These are phyloP conservation scores for Mormyrops attenuatus DNA, from an alignment of 2,797 vertebrate genomes.

Conservation along the genomic window DNA sequence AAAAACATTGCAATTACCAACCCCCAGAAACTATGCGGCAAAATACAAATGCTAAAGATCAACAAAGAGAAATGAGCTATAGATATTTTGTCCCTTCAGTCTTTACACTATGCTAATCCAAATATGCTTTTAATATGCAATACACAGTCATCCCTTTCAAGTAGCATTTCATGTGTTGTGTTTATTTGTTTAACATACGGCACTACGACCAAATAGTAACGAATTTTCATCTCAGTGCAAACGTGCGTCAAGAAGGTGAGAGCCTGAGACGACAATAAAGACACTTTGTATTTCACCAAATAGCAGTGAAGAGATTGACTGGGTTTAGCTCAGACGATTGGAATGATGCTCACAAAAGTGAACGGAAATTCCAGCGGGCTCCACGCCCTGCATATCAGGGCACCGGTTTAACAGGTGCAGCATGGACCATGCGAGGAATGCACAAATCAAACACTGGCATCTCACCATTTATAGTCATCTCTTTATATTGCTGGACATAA, in stretches of 20 bases:
- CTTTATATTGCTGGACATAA: not conserved
- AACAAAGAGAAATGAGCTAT: not conserved
- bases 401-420: constrained; percentile 10
- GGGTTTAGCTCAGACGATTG: not conserved
- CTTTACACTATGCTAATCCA: not conserved
- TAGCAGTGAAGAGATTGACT: not conserved
- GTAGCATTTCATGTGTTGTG: not conserved
- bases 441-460: not conserved
- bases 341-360: constrained; percentile 2
- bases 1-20: not conserved
- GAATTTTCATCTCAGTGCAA: not conserved
- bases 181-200: not conserved
- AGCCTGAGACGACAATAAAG: not conserved
- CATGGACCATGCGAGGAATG: not conserved
- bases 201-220: not conserved
- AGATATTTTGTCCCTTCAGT: not conserved
- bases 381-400: constrained; percentile 4
- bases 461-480: not conserved
- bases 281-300: not conserved
- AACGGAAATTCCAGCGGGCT: not conserved
- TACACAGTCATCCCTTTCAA: not conserved
- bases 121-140: not conserved
- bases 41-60: not conserved
- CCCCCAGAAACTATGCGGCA: not conserved
- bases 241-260: not conserved